phyloP scores from a whole-genome alignment of 2,113 vertebrate genomes.

The Perccottus glenii region DNA sequence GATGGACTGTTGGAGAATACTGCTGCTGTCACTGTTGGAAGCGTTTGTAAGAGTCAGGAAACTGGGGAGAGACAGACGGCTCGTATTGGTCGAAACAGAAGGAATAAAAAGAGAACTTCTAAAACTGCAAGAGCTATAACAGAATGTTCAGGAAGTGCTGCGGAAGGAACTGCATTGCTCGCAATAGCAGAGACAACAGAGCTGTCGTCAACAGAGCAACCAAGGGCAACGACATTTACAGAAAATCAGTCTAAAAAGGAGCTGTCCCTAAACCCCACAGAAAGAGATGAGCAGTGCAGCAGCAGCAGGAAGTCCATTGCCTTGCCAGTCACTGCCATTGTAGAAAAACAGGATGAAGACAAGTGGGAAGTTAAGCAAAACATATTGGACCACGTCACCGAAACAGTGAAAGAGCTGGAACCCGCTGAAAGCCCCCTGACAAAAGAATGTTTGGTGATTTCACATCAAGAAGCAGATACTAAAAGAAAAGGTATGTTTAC shows the following conservation, averaged over 20 bases:
- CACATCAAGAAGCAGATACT: constrained; percentile 7
- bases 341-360: constrained; percentile 63
- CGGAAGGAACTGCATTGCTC: neutral
- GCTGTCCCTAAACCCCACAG: neutral
- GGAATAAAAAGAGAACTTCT: constrained; percentile 44
- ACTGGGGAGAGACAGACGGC: constrained; percentile 10
- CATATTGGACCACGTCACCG: constrained; percentile 21
- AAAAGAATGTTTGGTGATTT: neutral
- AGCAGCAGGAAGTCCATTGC: constrained; percentile 16
- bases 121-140: constrained; percentile 13
- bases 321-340: constrained; percentile 6
- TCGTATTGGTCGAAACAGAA: constrained; percentile 27
- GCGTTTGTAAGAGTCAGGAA: constrained; percentile 37
- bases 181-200: neutral
- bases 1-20: constrained; percentile 5
- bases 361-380: constrained; percentile 43
- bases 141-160: constrained; percentile 26
- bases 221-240: neutral
- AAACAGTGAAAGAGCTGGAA: constrained; percentile 2
- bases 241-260: neutral
- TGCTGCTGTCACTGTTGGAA: constrained; percentile 30
- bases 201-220: neutral
- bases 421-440: neutral
- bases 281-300: neutral
- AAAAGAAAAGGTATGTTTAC: constrained; percentile 35